These are phyloP conservation scores for Gryllus longicercus DNA, from an alignment of 2,888 invertebrate species.

Conservation along the genomic window DNA sequence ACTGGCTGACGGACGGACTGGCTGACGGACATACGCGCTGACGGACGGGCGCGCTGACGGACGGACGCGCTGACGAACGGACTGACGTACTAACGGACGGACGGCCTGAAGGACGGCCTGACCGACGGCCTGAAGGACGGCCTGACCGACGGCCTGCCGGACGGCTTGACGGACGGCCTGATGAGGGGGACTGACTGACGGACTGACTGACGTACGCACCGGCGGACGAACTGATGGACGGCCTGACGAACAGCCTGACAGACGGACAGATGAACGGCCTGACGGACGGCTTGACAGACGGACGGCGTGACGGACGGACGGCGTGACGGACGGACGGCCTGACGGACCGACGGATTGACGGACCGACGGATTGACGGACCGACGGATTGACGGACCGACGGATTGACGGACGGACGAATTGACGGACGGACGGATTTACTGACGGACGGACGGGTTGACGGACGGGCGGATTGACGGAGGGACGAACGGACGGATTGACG, in stretches of 20 bases:
- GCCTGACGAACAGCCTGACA: neutral
- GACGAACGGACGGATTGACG: neutral
- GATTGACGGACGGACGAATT: no score
- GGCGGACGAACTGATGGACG: neutral
- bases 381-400: no score
- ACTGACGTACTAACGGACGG: neutral
- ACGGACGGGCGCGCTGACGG: neutral
- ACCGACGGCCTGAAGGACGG: neutral
- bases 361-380: no score
- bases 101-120: neutral
- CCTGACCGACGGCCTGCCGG: neutral
- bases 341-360: no score
- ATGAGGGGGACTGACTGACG: neutral
- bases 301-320: no score
- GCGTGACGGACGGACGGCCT: no score
- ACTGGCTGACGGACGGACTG: neutral
- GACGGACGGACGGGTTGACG: no score
- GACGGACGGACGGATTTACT: no score
- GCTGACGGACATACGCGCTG: neutral
- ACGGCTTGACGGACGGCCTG: neutral
- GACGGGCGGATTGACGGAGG: neutral
- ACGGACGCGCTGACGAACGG: neutral
- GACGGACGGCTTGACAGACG: no score
- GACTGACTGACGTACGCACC: neutral
- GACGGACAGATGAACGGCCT: neutral